Base-by-base conservation (phyloP, 2,888 invertebrate species). In the Apodemia duryi region DNA sequence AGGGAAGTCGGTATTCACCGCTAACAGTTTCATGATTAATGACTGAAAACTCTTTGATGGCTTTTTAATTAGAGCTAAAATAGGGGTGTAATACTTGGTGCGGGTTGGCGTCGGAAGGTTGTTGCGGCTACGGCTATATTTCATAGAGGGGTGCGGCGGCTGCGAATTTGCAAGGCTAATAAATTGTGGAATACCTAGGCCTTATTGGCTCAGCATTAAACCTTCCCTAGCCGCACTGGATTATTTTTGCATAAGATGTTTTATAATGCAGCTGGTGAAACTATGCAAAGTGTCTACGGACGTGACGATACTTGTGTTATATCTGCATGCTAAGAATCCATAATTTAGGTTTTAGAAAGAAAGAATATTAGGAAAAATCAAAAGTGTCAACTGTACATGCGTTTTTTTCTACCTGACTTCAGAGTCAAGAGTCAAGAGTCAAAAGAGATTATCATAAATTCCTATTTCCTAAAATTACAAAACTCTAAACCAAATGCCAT, bases 1-100 rank as follows among this genome's bases (percentile, higher is more conserved):
- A 81, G 84, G 84, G 81, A 86, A 89, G 88, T 85, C 85, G 82
- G 86, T 83, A 88, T 91, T 88, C 87, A 88, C 79, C 81, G 90
- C 86, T 91, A 91, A 91, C 91, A 91, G 91, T 91, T 90, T 88
- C 91, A 90, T 91, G 92, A 92, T 92, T 91, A 91, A 92, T 92
- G 91, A 86, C 88, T 89, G 85, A 90, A 90, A 91, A 92, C 88
- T 91, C 91, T 91, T 92, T 91, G 91, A 92, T 91, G 89, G 91
- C 88, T 91, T 92, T 92, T 92, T 92, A 92, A 91, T 92, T 92
- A 92, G 91, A 91, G 91, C 88, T 88, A 87, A 91, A 91, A 88
- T 84, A 85, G 88, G 91, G 91, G 87, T 89, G 89, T 89, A 86
- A 86, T 85, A 80, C 86, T 77, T 78, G 80, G 79, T 78, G 80